These are phyloP conservation scores for Dryadula phaetusa DNA, from an alignment of 2,888 invertebrate genomes.

Conservation along the genomic window DNA sequence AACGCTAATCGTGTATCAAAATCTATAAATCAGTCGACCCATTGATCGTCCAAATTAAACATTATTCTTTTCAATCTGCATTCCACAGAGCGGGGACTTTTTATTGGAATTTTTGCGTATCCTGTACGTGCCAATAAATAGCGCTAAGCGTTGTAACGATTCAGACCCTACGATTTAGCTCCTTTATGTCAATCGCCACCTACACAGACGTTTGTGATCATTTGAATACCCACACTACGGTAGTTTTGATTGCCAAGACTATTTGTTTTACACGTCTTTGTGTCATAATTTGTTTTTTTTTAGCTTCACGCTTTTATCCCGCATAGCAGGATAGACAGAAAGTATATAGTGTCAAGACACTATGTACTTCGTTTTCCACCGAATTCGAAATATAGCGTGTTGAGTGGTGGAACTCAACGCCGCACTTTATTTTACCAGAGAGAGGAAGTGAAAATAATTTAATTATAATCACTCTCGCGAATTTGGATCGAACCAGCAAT, in stretches of 20 bases:
- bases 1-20: conserved; percentile 44
- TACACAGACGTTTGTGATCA: conserved; percentile 50
- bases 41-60: conserved; percentile 78
- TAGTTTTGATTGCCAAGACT: not conserved
- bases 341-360: too few species aligned
- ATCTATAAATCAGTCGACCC: conserved; percentile 67
- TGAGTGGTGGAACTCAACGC: too few species aligned
- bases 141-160: conserved; percentile 65
- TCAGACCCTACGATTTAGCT: conserved; percentile 76
- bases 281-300: too few species aligned
- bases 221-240: conserved; percentile 17
- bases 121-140: conserved; percentile 83
- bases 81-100: conserved; percentile 68
- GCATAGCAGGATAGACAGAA: too few species aligned
- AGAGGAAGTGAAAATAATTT: too few species aligned
- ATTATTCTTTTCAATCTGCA: conserved; percentile 79
- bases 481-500: too few species aligned
- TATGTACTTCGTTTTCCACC: too few species aligned
- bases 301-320: too few species aligned
- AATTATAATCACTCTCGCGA: too few species aligned
- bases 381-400: too few species aligned
- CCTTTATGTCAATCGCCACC: conserved; percentile 73
- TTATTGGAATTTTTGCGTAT: conserved; percentile 83
- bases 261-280: not conserved
- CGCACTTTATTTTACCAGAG: too few species aligned